Conservation (phyloP, 1,140 invertebrate species). For the Adoxophyes honmai region DNA sequence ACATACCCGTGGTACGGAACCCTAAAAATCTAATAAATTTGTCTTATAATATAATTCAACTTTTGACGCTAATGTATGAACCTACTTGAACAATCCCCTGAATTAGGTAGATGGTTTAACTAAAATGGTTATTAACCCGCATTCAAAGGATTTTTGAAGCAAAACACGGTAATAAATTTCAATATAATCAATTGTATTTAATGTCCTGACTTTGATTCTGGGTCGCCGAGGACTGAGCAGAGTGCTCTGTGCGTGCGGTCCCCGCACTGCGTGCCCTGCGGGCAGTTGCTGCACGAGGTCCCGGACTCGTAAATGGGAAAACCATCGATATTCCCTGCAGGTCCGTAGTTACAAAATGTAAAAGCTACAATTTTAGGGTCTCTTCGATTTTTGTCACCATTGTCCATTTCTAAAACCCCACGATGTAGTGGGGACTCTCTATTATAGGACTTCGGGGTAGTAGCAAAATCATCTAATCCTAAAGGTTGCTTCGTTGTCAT, state of each 20-base stretch:
- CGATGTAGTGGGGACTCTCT: slow-evolving; percentile 48
- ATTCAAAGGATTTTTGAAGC: too few species aligned
- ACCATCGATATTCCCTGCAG: slow-evolving; percentile 63
- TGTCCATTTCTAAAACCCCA: slow-evolving; percentile 29
- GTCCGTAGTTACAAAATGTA: slow-evolving; percentile 68
- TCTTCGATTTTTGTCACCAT: slow-evolving; percentile 27
- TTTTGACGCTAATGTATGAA: too few species aligned
- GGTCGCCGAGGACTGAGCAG: slow-evolving; percentile 53
- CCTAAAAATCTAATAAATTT: too few species aligned
- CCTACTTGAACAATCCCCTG: too few species aligned
- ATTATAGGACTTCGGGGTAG: slow-evolving; percentile 18
- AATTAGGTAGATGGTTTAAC: too few species aligned
- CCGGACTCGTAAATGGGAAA: slow-evolving; percentile 66
- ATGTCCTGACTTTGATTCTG: slow-evolving; percentile 26
- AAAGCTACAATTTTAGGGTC: slow-evolving; percentile 53
- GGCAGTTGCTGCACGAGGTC: slow-evolving; percentile 52
- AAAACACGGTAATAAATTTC: background rate
- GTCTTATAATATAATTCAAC: too few species aligned
- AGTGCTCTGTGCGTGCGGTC: slow-evolving; percentile 56
- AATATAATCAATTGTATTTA: background rate
- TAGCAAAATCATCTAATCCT: slow-evolving; percentile 39
- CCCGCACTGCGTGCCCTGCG: slow-evolving; percentile 52
- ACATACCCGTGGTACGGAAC: too few species aligned
- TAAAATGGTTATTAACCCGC: too few species aligned
- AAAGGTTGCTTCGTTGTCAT: slow-evolving; percentile 28